Base-by-base conservation (phyloP, 2,888 invertebrate genomes). In the Aporophyla lueneburgensis region DNA sequence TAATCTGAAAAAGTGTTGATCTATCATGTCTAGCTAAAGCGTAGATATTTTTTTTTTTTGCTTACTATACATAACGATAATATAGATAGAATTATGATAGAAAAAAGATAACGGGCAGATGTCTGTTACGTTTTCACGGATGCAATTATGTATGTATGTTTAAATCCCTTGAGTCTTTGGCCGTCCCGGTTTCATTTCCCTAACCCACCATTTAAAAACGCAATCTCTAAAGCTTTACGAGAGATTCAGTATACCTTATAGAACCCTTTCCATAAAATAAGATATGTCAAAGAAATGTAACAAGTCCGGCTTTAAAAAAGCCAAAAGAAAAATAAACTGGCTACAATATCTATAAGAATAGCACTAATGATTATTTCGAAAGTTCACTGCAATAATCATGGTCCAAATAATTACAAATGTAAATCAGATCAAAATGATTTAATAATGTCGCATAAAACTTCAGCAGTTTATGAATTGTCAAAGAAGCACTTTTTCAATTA, bases 131-230 rank as follows among this genome's bases (percentile, higher is more conserved):
- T 33, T 33, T 27, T 27, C 27, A 51, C n/a, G 19, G n/a, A 27
- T 33, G 5, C 33, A 65, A 59, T 59, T 51, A 54, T 5, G 10
- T 43, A 69, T 80, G 21, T 63, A 19, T 21, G 59, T 63, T 68
- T n/a, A 66, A 53, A 79, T 72, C 70, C 56, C 24, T 54, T 33
- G 19, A 83, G 67, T 59, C 58, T 40, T 27, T n/a, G 24, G 46
- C 69, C 54, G n/a, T 54, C 74, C 59, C 53, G 74, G 76, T 63
- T 16, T 77, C 75, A 73, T 81, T 71, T 77, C 49, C 67, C 73
- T 73, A 73, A 75, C 71, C 62, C 65, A 81, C 77, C 83, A 74
- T 84, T 81, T 81, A 81, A 84, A 83, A 84, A 84, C 81, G 43
- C 70, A 84, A 84, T 84, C 84, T 84, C 77, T 58, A 54, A 61